Conservation (phyloP, 2,113 vertebrate species). For the Barnardius zonarius region DNA sequence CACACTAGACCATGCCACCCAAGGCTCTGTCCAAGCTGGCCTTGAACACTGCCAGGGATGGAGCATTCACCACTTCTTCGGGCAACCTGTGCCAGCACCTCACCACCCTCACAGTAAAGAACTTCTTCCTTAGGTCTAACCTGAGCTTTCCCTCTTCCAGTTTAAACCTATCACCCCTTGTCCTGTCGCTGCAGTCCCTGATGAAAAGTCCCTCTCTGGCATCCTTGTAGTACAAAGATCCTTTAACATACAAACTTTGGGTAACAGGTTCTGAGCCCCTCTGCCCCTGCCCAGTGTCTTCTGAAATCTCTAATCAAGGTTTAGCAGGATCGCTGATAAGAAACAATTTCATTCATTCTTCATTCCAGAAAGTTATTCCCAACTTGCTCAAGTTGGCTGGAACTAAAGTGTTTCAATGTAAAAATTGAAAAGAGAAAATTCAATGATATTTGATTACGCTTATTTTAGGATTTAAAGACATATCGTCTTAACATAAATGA, state of each 20-base stretch:
- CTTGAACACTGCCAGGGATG: not conserved
- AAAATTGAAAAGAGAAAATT: not conserved
- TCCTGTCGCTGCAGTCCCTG: not conserved
- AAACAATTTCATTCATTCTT: not conserved
- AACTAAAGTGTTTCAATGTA: not conserved
- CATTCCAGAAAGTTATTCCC: not conserved
- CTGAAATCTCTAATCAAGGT: not conserved
- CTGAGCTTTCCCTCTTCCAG: not conserved
- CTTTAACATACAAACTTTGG: not conserved
- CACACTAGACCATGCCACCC: not conserved
- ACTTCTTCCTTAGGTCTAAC: not conserved
- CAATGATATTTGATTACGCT: not conserved
- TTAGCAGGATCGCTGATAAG: not conserved
- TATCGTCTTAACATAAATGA: not conserved
- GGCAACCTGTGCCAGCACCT: not conserved
- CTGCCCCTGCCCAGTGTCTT: fast-evolving
- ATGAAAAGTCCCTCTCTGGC: not conserved
- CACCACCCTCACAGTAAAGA: not conserved
- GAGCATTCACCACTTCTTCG: not conserved
- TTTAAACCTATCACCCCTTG: not conserved
- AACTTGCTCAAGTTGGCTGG: not conserved
- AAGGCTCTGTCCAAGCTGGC: not conserved
- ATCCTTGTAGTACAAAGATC: not conserved
- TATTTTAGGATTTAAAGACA: not conserved
- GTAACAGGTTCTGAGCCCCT: not conserved